phyloP scores from a whole-genome alignment of 2,797 vertebrate genomes.

The Megaceryle alcyon region DNA sequence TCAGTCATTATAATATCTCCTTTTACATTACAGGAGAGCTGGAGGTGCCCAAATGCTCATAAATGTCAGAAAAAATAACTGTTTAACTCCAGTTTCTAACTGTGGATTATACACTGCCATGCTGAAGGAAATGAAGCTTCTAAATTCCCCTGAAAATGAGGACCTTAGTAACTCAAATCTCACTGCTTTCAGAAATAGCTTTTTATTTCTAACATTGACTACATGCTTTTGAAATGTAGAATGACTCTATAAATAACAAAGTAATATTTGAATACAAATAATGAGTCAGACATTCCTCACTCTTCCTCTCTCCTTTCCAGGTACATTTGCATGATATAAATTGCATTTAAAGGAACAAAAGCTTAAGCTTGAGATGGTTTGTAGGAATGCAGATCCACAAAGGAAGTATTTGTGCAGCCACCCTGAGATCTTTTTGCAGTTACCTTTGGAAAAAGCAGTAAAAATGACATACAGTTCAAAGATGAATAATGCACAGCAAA shows the following conservation, averaged over 20 bases:
- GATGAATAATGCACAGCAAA: background rate
- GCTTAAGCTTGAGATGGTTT: background rate
- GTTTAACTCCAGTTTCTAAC: background rate
- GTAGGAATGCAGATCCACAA: background rate
- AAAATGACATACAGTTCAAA: background rate
- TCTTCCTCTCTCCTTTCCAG: background rate
- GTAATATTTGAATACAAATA: constrained; percentile 37
- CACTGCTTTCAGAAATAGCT: background rate
- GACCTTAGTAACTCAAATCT: background rate
- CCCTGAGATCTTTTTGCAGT: background rate
- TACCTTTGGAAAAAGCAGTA: background rate
- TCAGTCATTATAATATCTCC: background rate
- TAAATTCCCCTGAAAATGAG: background rate
- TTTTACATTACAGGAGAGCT: background rate
- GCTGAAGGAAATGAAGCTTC: background rate
- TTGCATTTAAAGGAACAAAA: background rate
- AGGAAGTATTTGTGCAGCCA: background rate
- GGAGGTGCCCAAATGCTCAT: background rate
- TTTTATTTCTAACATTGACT: background rate
- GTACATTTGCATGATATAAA: background rate
- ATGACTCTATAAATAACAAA: constrained; percentile 21
- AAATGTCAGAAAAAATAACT: background rate
- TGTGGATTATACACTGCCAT: background rate
- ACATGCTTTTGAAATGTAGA: background rate
- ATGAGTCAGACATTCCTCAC: background rate